phyloP scores from a whole-genome alignment of 2,113 vertebrate species.

The Monarcha castaneiventris region DNA sequence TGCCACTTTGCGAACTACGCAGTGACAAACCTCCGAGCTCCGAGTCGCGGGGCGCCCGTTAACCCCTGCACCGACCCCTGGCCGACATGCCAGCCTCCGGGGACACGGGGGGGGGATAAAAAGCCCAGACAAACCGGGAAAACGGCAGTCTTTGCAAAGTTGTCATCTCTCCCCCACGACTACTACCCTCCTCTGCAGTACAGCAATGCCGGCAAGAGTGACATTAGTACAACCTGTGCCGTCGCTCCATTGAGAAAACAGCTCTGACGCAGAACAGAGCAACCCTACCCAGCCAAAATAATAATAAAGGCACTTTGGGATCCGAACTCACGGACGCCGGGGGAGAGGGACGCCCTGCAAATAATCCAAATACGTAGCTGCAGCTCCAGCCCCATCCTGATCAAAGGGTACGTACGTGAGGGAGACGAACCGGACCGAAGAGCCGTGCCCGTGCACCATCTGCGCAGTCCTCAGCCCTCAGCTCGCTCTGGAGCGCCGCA shows the following conservation, averaged over 20 bases:
- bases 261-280: constrained; percentile 72
- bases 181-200: constrained; percentile 62
- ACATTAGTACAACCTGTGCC: constrained; percentile 68
- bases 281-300: constrained; percentile 43
- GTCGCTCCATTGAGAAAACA: constrained; percentile 68
- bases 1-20: constrained; percentile 82
- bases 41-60: neutral
- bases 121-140: neutral
- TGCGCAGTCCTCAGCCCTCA: constrained; percentile 73
- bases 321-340: constrained; percentile 3
- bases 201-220: constrained; percentile 57
- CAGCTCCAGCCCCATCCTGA: constrained; percentile 63
- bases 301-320: constrained; percentile 1
- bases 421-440: constrained; percentile 58
- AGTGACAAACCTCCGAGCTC: constrained; percentile 73
- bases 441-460: constrained; percentile 67
- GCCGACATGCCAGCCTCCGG: constrained; percentile 30
- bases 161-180: constrained; percentile 53
- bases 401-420: constrained; percentile 72
- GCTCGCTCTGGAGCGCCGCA: constrained; percentile 71
- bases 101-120: constrained; percentile 15
- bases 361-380: neutral
- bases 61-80: constrained; percentile 28
- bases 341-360: constrained; percentile 58
- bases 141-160: constrained; percentile 61